Base-by-base conservation (phyloP, 64 coral and sea anemone species). In the Astreopora myriophthalma region DNA sequence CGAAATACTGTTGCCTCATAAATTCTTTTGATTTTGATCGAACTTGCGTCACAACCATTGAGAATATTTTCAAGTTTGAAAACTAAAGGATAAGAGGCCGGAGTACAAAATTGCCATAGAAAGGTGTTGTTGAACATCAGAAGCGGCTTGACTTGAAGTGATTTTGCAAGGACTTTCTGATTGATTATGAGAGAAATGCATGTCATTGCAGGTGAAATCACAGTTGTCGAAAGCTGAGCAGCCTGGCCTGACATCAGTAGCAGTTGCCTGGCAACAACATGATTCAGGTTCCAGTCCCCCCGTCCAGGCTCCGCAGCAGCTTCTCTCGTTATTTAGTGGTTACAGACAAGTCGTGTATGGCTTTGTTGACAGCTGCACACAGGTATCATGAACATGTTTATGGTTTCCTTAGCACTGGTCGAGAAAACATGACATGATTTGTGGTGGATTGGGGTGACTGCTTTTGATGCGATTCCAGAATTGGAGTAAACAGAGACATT, bases 321-420 rank as follows among this genome's bases (percentile, higher is more conserved):
- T 99, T 10, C 48, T 99, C n/a, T 96, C 97, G 0, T 62, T 96
- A 8, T 99, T 99, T 76, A 99, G 89, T 46, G 94, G 97, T 20
- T 99, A 87, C 5, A 79, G 97, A 69, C 97, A 95, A 62, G 97
- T 99, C 2, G 97, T 99, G 13, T 99, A 99, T 88, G 97, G 97
- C 6, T 79, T 99, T 70, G 94, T 95, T 22, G 89, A 87, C 37
- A 96, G 93, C 61, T 99, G 97, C 48, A 99, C 97, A 28, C 97
- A 99, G 97, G 97, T 99, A 75, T 34, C 26, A 33, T n/a, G 17
- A 8, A 22, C 13, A 14, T 55, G 12, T 16, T 13, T 16, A 55
- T 55, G 3, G 16, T 55, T 55, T 55, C 16, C 11, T 44, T 44
- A 2, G 11, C 40, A 5, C 11, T 44, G 40, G 40, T 44, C 6